phyloP scores from a whole-genome alignment of 1,140 invertebrate genomes.

The Zophobas morio region DNA sequence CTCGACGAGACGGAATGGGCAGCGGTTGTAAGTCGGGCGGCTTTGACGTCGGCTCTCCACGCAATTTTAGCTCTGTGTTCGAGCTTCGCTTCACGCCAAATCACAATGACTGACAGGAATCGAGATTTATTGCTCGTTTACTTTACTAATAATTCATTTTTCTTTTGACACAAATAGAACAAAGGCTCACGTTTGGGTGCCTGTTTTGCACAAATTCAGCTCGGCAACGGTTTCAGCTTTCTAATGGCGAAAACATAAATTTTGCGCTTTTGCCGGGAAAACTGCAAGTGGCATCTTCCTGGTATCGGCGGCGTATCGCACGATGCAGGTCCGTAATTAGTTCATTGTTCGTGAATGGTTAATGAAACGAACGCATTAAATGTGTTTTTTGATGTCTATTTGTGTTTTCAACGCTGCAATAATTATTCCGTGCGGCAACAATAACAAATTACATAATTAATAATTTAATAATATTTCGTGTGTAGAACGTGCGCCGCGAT shows the following conservation, averaged over 20 bases:
- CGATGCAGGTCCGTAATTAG: constrained; percentile 19
- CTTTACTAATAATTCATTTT: constrained; percentile 68
- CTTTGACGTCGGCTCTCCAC: constrained; percentile 20
- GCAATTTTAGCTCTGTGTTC: constrained; percentile 34
- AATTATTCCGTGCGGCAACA: constrained; percentile 40
- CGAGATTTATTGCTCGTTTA: constrained; percentile 67
- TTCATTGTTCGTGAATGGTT: constrained; percentile 26
- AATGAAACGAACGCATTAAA: constrained; percentile 21
- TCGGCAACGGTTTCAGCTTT: constrained; percentile 51
- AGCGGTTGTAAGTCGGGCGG: constrained; percentile 15
- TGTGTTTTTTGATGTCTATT: constrained; percentile 33
- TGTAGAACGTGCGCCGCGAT: constrained; percentile 39
- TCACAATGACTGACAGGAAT: constrained; percentile 67
- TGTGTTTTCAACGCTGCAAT: constrained; percentile 26
- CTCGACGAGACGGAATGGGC: neutral
- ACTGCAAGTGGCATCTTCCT: constrained; percentile 7
- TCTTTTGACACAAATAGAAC: constrained; percentile 66
- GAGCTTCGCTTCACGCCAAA: constrained; percentile 59
- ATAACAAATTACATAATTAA: constrained; percentile 49
- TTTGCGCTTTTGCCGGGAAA: constrained; percentile 10
- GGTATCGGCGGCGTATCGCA: neutral
- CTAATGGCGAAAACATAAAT: constrained; percentile 45
- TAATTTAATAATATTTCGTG: constrained; percentile 47
- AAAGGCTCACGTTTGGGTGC: constrained; percentile 59
- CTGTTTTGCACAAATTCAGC: constrained; percentile 50